phyloP scores from a whole-genome alignment of 2,888 invertebrate genomes.

The Chymomyza fuscimana region DNA sequence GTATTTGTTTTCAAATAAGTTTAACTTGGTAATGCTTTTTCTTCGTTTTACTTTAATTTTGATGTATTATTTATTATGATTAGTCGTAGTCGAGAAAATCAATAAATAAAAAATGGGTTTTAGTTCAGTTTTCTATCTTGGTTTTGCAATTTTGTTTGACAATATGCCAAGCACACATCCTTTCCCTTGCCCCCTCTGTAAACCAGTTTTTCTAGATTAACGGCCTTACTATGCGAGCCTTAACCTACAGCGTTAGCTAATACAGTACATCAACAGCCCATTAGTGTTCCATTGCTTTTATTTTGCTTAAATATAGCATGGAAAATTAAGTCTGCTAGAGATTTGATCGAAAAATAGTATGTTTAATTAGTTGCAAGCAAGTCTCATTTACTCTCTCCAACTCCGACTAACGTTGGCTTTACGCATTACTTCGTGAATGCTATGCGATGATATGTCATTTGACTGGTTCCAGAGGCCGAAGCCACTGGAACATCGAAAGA shows the following conservation, averaged over 20 bases:
- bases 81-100: too few species aligned
- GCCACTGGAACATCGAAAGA: conserved; percentile 69
- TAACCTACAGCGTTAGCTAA: too few species aligned
- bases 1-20: background rate
- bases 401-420: too few species aligned
- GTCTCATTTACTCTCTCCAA: too few species aligned
- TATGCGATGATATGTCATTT: conserved; percentile 6
- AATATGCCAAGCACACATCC: background rate
- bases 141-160: background rate
- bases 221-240: too few species aligned
- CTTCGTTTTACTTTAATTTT: too few species aligned
- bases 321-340: background rate
- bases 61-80: too few species aligned
- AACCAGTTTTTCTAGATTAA: background rate
- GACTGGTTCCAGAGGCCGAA: conserved; percentile 45
- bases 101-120: too few species aligned
- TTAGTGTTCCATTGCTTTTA: background rate
- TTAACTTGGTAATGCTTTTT: too few species aligned
- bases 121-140: too few species aligned
- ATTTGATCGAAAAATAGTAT: background rate
- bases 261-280: too few species aligned
- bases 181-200: background rate
- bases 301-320: background rate
- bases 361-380: too few species aligned
- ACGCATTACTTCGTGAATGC: conserved; percentile 30